These are phyloP conservation scores for Sinhomidia bicolor DNA, from an alignment of 2,888 invertebrate genomes.

Conservation along the genomic window DNA sequence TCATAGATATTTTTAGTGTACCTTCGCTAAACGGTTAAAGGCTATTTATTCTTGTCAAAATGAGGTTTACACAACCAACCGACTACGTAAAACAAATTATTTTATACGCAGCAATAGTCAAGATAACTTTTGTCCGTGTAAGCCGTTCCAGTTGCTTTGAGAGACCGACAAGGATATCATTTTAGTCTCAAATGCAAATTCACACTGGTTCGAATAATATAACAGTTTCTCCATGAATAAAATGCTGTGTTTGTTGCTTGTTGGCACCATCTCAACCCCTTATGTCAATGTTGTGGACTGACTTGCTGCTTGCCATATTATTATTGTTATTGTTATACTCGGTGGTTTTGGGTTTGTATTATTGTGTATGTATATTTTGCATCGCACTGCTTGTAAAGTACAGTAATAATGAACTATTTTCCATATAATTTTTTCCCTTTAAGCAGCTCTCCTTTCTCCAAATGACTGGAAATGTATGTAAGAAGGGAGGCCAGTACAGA, in stretches of 20 bases:
- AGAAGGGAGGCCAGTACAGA: not conserved
- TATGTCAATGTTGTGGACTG: slow-evolving; percentile 61
- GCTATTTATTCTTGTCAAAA: no score
- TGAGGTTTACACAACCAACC: no score
- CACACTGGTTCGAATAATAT: slow-evolving; percentile 51
- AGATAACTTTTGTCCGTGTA: no score
- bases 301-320: not conserved
- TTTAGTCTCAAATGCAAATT: slow-evolving; percentile 58
- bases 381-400: slow-evolving; percentile 16
- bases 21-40: no score
- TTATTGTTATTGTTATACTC: not conserved
- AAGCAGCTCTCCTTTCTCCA: slow-evolving; percentile 6
- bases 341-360: not conserved
- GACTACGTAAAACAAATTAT: no score
- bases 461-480: not conserved
- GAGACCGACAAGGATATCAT: slow-evolving; percentile 49
- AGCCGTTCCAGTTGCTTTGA: slow-evolving; percentile 2
- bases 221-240: slow-evolving; percentile 47
- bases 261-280: slow-evolving; percentile 58
- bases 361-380: no score
- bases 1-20: no score
- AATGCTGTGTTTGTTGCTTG: slow-evolving; percentile 39
- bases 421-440: not conserved
- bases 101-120: not conserved
- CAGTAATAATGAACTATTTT: not conserved